Conservation (phyloP, 2,888 invertebrate genomes). For the Helobdella robusta region DNA sequence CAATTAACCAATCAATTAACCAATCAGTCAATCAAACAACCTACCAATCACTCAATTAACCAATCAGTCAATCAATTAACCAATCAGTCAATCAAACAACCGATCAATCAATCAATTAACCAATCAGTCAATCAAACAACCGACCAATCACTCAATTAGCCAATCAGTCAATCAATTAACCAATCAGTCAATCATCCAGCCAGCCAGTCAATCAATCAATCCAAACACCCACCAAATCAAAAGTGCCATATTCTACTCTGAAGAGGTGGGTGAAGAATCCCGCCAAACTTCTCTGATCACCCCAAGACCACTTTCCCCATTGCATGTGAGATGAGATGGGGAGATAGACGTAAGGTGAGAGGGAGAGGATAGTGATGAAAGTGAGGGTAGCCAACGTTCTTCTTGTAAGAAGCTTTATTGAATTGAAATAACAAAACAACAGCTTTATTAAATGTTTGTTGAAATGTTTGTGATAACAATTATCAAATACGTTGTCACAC, state of each 20-base stretch:
- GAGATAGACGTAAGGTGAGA: slow-evolving; percentile 44
- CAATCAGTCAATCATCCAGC: too few relatives aligned
- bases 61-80: too few relatives aligned
- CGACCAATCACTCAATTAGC: slow-evolving; percentile 35
- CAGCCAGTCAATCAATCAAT: not conserved
- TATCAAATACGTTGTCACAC: too few relatives aligned
- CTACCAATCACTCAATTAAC: too few relatives aligned
- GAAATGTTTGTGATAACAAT: too few relatives aligned
- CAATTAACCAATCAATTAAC: too few relatives aligned
- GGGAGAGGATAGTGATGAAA: slow-evolving; percentile 33
- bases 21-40: slow-evolving; percentile 1
- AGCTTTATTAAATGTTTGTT: too few relatives aligned
- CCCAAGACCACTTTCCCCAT: slow-evolving; percentile 46
- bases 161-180: not conserved
- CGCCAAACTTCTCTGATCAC: slow-evolving; percentile 41
- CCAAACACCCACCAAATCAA: slow-evolving; percentile 39
- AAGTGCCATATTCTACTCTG: slow-evolving; percentile 45
- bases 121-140: not conserved
- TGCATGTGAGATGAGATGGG: slow-evolving; percentile 40
- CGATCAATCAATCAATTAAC: slow-evolving; percentile 34
- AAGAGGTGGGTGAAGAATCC: slow-evolving; percentile 45
- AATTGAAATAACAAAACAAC: too few relatives aligned
- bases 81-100: slow-evolving; percentile 1
- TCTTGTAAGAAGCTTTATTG: slow-evolving; percentile 19
- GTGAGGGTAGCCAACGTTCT: slow-evolving; percentile 18